These are phyloP conservation scores for Elephantulus edwardii DNA, from an alignment of 2,113 vertebrate genomes.

Conservation along the genomic window DNA sequence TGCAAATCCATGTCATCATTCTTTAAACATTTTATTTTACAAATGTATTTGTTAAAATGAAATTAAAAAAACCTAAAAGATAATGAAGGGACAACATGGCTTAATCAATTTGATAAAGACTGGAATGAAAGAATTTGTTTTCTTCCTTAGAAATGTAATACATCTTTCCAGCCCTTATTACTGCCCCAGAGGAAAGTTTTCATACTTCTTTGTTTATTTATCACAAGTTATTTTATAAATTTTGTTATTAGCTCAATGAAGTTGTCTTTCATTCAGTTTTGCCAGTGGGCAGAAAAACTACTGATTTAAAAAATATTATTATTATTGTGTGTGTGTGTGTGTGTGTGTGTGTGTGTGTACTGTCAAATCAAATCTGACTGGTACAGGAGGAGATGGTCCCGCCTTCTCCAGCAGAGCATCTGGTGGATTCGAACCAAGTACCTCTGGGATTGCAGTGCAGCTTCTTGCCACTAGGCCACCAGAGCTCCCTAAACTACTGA, in stretches of 20 bases:
- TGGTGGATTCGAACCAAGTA: too few species aligned
- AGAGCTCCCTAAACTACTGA: slow-evolving; percentile 46
- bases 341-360: too few species aligned
- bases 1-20: not conserved
- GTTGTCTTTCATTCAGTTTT: slow-evolving; percentile 47
- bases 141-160: not conserved
- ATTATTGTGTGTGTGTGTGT: too few species aligned
- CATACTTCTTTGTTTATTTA: not conserved
- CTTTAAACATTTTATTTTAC: not conserved
- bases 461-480: too few species aligned
- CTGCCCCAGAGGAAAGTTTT: slow-evolving; percentile 8
- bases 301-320: too few species aligned
- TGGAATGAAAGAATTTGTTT: not conserved
- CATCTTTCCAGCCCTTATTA: not conserved
- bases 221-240: not conserved
- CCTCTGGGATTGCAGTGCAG: too few species aligned
- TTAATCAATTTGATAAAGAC: slow-evolving; percentile 1
- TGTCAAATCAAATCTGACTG: too few species aligned
- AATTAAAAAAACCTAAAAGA: slow-evolving; percentile 5
- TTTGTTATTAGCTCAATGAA: slow-evolving; percentile 46
- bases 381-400: too few species aligned
- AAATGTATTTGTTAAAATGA: not conserved
- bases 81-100: not conserved
- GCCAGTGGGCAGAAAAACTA: not conserved
- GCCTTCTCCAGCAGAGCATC: too few species aligned